Conservation (phyloP, 2,888 invertebrate genomes). For the Lithophane socia region DNA sequence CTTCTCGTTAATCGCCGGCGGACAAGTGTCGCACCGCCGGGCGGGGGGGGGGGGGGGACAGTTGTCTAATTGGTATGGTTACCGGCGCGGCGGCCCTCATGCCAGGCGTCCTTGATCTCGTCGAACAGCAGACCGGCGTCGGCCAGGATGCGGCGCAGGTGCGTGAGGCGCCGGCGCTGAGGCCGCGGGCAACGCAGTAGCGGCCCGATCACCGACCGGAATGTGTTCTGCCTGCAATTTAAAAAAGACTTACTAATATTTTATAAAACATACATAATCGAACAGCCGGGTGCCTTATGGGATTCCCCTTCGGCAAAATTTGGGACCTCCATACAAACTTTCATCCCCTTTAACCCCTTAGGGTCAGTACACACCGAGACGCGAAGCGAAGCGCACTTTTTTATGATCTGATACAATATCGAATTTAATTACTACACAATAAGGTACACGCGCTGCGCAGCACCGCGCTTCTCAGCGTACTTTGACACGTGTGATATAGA, state of each 20-base stretch:
- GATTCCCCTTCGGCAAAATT: too few relatives aligned
- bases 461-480: too few relatives aligned
- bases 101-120: slow-evolving; percentile 34
- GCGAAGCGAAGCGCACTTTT: too few relatives aligned
- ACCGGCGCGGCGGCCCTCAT: slow-evolving; percentile 17
- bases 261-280: too few relatives aligned
- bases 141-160: slow-evolving; percentile 14
- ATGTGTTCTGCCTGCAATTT: slow-evolving; percentile 31
- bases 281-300: too few relatives aligned
- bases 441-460: too few relatives aligned
- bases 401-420: too few relatives aligned
- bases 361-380: too few relatives aligned
- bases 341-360: too few relatives aligned
- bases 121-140: slow-evolving; percentile 29
- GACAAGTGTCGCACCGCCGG: too few relatives aligned
- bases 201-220: slow-evolving; percentile 4
- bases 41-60: neutral
- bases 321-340: too few relatives aligned
- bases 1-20: neutral
- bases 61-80: neutral
- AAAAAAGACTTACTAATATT: neutral
- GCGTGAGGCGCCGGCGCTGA: neutral
- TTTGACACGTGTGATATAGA: neutral
- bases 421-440: too few relatives aligned
- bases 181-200: neutral